Conservation (phyloP, 2,113 vertebrate species). For the Helogale parvula region DNA sequence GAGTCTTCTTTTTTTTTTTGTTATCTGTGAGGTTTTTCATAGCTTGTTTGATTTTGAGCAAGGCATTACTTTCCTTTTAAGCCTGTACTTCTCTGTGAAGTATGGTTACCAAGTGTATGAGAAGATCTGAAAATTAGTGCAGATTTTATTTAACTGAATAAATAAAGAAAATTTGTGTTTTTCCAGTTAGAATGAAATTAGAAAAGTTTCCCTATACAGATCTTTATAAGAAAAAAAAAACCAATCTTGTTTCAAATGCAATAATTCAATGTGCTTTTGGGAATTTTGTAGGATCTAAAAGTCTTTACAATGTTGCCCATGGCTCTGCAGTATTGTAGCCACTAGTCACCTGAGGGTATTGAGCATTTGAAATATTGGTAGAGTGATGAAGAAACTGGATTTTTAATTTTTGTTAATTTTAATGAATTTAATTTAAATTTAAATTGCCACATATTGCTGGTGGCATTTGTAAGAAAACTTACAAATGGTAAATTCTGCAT, state of each 20-base stretch:
- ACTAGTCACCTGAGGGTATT: no score
- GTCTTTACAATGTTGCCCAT: neutral
- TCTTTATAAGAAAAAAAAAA: conserved; percentile 16
- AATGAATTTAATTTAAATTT: neutral
- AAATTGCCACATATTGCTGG: neutral
- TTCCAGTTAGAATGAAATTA: conserved; percentile 24
- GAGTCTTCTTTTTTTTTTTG: conserved; percentile 40
- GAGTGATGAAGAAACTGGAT: neutral
- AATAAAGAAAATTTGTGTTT: neutral
- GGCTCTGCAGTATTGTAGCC: neutral
- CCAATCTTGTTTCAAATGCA: conserved; percentile 21
- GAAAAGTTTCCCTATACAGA: conserved; percentile 39
- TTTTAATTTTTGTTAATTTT: neutral
- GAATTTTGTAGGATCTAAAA: neutral
- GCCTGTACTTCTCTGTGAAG: neutral
- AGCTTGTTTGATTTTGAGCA: neutral
- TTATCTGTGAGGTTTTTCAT: neutral
- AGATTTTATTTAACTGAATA: neutral
- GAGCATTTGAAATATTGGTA: neutral
- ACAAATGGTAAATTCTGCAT: neutral
- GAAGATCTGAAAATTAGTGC: conserved; percentile 23
- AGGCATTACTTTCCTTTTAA: neutral
- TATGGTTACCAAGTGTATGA: conserved; percentile 30
- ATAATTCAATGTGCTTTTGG: neutral
- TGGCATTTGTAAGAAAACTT: neutral